These are phyloP conservation scores for Bungarus multicinctus DNA, from an alignment of 2,113 vertebrate genomes.

Conservation along the genomic window DNA sequence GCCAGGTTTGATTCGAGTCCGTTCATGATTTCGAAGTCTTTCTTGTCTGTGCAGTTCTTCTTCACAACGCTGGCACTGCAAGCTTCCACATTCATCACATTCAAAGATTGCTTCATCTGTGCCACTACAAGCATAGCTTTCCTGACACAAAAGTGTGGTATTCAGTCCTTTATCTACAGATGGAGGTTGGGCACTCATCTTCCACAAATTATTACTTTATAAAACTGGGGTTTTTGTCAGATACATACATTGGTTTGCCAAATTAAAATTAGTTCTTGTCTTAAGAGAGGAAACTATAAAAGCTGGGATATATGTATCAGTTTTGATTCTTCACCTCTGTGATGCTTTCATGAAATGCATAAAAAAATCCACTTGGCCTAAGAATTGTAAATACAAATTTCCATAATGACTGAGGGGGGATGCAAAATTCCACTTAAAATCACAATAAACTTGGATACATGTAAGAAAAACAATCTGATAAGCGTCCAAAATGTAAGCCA, in stretches of 20 bases:
- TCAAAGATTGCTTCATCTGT: slow-evolving; percentile 89
- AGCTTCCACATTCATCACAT: slow-evolving; percentile 92
- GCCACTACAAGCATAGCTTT: slow-evolving; percentile 94
- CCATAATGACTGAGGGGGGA: not conserved
- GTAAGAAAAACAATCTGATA: not conserved
- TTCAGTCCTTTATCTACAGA: slow-evolving; percentile 81
- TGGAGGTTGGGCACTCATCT: slow-evolving; percentile 84
- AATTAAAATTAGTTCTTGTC: slow-evolving; percentile 29
- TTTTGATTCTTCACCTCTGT: not conserved
- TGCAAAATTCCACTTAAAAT: slow-evolving; percentile 4
- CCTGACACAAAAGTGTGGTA: slow-evolving; percentile 84
- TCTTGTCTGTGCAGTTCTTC: slow-evolving; percentile 91
- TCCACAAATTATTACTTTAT: slow-evolving; percentile 47
- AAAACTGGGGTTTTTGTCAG: slow-evolving; percentile 15
- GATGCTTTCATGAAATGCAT: slow-evolving; percentile 36
- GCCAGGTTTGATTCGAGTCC: slow-evolving; percentile 83
- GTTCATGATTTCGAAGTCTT: slow-evolving; percentile 88
- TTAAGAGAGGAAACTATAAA: slow-evolving; percentile 4
- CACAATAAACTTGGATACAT: not conserved
- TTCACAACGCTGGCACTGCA: slow-evolving; percentile 92
- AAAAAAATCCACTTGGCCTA: slow-evolving; percentile 22
- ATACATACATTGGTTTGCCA: not conserved
- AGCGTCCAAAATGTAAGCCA: slow-evolving; percentile 28
- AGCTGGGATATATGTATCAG: slow-evolving; percentile 13
- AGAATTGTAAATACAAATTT: slow-evolving; percentile 29